Evolutionary conservation across 2,113 vertebrate species (phyloP).

Genomic region (Tragelaphus scriptus): DNA sequence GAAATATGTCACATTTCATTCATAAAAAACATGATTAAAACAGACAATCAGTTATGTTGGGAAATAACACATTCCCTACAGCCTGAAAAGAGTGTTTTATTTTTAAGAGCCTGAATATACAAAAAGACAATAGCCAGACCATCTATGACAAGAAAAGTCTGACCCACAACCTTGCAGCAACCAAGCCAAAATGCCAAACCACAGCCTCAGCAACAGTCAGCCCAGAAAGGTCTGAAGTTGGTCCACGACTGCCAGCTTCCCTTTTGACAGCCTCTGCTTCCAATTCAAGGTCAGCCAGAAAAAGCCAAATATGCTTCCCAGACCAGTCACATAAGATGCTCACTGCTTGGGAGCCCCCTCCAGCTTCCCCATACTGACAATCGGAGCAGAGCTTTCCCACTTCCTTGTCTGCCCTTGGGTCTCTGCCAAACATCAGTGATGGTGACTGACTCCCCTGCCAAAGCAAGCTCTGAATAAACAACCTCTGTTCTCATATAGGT

Average conservation of each 20-base stretch:
- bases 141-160: fast-evolving
- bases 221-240: neutral
- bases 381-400: fast-evolving
- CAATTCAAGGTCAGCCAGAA: neutral
- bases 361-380: neutral
- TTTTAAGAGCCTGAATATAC: neutral
- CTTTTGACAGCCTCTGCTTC: neutral
- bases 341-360: too few species aligned
- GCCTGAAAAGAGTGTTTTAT: neutral
- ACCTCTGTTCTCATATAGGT: neutral
- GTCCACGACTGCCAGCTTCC: fast-evolving
- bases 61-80: neutral
- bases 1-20: neutral
- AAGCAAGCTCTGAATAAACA: neutral
- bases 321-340: neutral
- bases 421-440: neutral
- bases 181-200: too few species aligned
- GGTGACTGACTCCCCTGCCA: neutral
- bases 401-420: fast-evolving
- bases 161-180: too few species aligned
- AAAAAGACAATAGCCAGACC: neutral
- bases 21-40: neutral
- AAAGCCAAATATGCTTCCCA: neutral
- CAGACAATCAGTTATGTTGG: neutral
- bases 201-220: fast-evolving